A percentile compares a stretch with the other conserved stretches of the same genome.
These are phyloP conservation scores for Deroptyus accipitrinus DNA, from an alignment of 2,113 vertebrate species.

Conservation along the genomic window DNA sequence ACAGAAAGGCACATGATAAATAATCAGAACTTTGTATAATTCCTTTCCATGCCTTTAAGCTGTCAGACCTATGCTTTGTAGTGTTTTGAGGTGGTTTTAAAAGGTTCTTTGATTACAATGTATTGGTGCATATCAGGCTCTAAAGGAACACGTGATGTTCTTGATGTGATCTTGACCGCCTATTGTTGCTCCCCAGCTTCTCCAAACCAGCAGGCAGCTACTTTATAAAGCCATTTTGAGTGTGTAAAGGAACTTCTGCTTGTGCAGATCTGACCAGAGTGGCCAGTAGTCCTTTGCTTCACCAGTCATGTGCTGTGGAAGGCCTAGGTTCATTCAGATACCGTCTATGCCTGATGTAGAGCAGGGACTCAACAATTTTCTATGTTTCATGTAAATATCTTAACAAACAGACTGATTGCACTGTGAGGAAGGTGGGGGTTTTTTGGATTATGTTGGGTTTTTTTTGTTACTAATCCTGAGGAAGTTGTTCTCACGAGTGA, in stretches of 20 bases:
- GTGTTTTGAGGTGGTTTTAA: neutral
- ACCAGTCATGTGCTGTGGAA: rapidly evolving
- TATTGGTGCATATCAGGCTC: neutral
- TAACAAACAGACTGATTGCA: neutral
- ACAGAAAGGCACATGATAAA: neutral
- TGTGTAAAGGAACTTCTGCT: neutral
- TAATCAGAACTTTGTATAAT: neutral
- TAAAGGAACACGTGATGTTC: neutral
- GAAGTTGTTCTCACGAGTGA: neutral
- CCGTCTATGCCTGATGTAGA: neutral
- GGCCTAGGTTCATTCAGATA: neutral
- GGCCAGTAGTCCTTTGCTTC: neutral
- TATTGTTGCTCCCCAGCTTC: neutral
- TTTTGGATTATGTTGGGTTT: neutral
- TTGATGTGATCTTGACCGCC: neutral
- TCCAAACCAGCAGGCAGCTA: neutral
- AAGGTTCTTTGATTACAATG: neutral
- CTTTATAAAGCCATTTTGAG: neutral
- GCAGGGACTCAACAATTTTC: neutral
- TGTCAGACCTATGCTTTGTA: neutral
- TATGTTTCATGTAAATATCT: neutral
- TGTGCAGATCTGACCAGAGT: neutral
- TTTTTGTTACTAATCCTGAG: neutral
- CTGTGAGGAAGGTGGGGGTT: neutral
- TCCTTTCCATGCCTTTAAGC: neutral